phyloP scores from a whole-genome alignment of 2,797 vertebrate genomes.

The Oryzias sinensis region DNA sequence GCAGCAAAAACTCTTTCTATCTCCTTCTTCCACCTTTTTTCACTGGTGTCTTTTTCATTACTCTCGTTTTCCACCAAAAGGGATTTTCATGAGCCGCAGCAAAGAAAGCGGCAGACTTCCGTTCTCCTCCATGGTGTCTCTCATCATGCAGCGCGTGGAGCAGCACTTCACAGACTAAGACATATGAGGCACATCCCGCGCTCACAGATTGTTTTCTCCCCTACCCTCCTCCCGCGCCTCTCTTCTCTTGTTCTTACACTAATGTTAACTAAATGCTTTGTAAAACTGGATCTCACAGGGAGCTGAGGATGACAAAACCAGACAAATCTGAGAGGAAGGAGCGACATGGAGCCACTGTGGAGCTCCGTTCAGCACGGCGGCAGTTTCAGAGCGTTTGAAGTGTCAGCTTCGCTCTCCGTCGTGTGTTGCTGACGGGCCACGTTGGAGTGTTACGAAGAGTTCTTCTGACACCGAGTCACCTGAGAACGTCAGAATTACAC shows the following conservation, averaged over 20 bases:
- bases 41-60: background rate
- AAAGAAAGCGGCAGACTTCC: conserved; percentile 24
- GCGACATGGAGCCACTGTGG: conserved; percentile 22
- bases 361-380: conserved; percentile 32
- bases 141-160: conserved; percentile 50
- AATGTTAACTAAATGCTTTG: conserved; percentile 66
- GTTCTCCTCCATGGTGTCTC: conserved; percentile 40
- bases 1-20: background rate
- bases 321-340: conserved; percentile 41
- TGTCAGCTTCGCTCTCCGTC: conserved; percentile 41
- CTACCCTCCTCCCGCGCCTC: conserved; percentile 2
- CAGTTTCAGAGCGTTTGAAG: conserved; percentile 52
- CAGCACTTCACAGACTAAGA: conserved; percentile 46
- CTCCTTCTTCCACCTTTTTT: background rate
- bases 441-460: conserved; percentile 26
- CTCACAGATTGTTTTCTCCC: conserved; percentile 56
- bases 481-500: conserved; percentile 43
- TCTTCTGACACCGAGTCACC: conserved; percentile 42
- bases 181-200: conserved; percentile 62
- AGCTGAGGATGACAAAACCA: conserved; percentile 40
- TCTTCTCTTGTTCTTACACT: conserved; percentile 45
- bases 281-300: conserved; percentile 54
- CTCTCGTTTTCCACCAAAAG: conserved; percentile 2
- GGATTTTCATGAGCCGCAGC: conserved; percentile 26
- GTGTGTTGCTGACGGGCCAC: conserved; percentile 20